Percentiles rank a stretch among this genome's conserved stretches.
phyloP scores from a whole-genome alignment of 1,140 invertebrate genomes.

The Charaxes varanes region DNA sequence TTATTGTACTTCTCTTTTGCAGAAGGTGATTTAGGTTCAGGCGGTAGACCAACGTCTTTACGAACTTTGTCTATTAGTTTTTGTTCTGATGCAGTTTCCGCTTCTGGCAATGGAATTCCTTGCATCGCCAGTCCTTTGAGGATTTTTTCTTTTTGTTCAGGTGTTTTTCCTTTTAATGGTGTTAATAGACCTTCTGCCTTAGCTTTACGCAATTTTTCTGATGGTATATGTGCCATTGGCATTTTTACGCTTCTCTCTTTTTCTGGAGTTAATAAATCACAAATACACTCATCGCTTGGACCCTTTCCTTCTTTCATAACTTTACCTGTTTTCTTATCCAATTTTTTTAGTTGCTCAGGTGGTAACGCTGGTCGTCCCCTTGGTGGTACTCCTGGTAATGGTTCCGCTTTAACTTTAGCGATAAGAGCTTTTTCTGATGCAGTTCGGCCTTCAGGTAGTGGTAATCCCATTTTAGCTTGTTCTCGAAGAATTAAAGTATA shows the following conservation, averaged over 20 bases:
- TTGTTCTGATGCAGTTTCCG: slow-evolving; percentile 29
- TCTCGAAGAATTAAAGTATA: slow-evolving; percentile 12
- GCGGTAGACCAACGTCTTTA: slow-evolving; percentile 23
- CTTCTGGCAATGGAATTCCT: slow-evolving; percentile 30
- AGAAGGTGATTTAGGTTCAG: slow-evolving; percentile 18
- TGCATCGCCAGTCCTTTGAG: slow-evolving; percentile 17
- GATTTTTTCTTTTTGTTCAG: slow-evolving; percentile 32
- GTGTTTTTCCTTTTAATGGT: slow-evolving; percentile 30
- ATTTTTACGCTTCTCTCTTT: slow-evolving; percentile 5
- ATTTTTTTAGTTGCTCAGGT: slow-evolving; percentile 21
- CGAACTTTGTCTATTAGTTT: slow-evolving; percentile 24
- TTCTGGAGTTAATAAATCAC: slow-evolving; percentile 26
- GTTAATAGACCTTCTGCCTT: slow-evolving; percentile 17
- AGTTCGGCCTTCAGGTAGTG: slow-evolving; percentile 16
- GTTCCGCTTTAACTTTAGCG: slow-evolving; percentile 1
- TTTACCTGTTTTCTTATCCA: slow-evolving; percentile 27
- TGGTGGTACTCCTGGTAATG: no score
- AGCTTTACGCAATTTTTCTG: slow-evolving; percentile 16
- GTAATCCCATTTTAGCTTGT: slow-evolving; percentile 9
- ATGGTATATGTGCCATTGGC: slow-evolving; percentile 1
- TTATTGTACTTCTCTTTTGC: slow-evolving; percentile 18
- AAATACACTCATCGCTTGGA: slow-evolving; percentile 31
- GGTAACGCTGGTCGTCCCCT: slow-evolving; percentile 12
- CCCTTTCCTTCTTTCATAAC: slow-evolving; percentile 29
- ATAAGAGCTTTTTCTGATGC: slow-evolving; percentile 17